These are phyloP conservation scores for Phyllotreta cruciferae DNA, from an alignment of 2,888 invertebrate genomes.

Conservation along the genomic window DNA sequence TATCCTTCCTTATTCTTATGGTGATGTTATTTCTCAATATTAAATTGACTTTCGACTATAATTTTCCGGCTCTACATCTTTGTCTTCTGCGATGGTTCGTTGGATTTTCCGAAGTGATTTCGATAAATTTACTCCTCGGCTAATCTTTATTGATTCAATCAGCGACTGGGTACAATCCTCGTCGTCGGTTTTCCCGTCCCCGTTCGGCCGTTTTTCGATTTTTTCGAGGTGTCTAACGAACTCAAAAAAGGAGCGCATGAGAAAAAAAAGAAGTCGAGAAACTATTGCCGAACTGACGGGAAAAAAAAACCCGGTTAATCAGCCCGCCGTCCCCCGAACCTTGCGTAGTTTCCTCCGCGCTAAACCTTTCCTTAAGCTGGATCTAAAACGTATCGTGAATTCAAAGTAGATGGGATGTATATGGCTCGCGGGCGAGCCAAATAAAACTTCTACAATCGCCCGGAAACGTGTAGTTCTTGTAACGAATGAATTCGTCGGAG, in stretches of 20 bases:
- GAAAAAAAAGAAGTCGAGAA: neutral
- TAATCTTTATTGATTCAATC: too few relatives aligned
- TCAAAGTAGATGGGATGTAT: constrained; percentile 18
- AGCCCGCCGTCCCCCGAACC: constrained; percentile 10
- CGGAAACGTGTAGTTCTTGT: constrained; percentile 15
- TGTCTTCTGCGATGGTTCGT: too few relatives aligned
- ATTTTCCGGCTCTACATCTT: too few relatives aligned
- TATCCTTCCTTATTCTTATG: too few relatives aligned
- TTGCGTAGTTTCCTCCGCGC: constrained; percentile 14
- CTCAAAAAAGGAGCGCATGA: neutral
- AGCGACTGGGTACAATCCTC: too few relatives aligned
- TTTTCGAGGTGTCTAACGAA: constrained; percentile 18
- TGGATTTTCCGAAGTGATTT: too few relatives aligned
- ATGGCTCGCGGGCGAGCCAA: constrained; percentile 15
- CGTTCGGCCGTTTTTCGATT: too few relatives aligned
- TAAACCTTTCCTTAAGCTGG: constrained; percentile 27
- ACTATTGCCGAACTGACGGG: constrained; percentile 11
- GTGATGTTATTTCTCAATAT: too few relatives aligned
- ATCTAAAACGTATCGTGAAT: constrained; percentile 19
- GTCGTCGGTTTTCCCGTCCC: constrained; percentile 1
- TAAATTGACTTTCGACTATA: too few relatives aligned
- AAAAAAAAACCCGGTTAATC: constrained; percentile 24
- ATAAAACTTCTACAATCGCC: constrained; percentile 28
- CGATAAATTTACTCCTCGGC: too few relatives aligned
- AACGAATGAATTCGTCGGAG: constrained; percentile 19